Evolutionary conservation across 2,888 invertebrate genomes (phyloP).

Genomic region (Amphimallon solstitiale): DNA sequence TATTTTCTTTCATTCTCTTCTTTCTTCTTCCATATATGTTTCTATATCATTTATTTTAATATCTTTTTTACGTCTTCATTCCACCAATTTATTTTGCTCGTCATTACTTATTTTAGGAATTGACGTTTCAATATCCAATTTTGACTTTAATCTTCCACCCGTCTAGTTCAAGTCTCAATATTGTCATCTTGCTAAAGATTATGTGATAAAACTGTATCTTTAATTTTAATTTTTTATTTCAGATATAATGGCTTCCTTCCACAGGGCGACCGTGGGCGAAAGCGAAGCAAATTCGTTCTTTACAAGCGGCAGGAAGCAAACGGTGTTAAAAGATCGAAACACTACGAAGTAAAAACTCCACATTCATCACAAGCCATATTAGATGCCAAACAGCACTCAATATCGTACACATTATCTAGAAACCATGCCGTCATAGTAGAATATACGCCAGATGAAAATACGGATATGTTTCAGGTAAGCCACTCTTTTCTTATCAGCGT

Average conservation of each 20-base stretch:
- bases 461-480: constrained; percentile 99
- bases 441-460: constrained; percentile 93
- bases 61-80: no score
- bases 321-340: constrained; percentile 93
- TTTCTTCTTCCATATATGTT: no score
- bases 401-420: constrained; percentile 95
- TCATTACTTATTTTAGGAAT: no score
- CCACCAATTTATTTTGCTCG: no score
- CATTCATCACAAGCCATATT: constrained; percentile 95
- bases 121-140: no score
- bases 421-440: constrained; percentile 98
- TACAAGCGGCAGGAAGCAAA: constrained; percentile 86
- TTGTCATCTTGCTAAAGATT: no score
- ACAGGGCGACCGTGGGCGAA: constrained; percentile 91
- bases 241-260: constrained; percentile 94
- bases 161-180: no score
- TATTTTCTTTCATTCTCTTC: no score
- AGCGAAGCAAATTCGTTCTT: constrained; percentile 93
- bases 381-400: constrained; percentile 93
- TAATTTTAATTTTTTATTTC: constrained; percentile 52
- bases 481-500: no score
- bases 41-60: no score
- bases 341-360: constrained; percentile 95
- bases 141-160: no score
- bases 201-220: no score